These are phyloP conservation scores for Heterodera schachtii DNA, from an alignment of 1,140 invertebrate genomes.

Conservation along the genomic window DNA sequence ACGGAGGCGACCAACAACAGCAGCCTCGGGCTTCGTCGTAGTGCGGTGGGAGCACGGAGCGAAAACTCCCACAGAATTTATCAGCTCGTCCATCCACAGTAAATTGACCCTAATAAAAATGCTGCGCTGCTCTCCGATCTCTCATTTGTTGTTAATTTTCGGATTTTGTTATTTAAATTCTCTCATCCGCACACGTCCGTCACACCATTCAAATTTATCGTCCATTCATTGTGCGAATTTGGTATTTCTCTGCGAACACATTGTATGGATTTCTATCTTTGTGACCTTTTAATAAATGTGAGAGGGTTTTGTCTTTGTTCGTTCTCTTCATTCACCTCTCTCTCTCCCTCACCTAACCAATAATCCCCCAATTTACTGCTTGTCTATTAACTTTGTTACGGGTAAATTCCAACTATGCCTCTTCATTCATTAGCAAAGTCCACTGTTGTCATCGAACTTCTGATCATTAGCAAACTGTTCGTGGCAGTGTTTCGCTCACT, in stretches of 20 bases:
- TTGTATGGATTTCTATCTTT: slow-evolving; percentile 8
- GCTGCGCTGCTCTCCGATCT: slow-evolving; percentile 9
- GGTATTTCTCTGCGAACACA: not conserved
- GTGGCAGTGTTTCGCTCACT: not conserved
- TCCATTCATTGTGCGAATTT: not conserved
- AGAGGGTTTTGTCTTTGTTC: not conserved
- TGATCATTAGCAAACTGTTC: not conserved
- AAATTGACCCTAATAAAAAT: slow-evolving; percentile 5
- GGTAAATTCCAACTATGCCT: not conserved
- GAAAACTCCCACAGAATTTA: not conserved
- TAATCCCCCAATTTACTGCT: not conserved
- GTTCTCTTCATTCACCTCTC: not conserved
- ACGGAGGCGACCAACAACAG: not conserved
- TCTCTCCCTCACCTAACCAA: not conserved
- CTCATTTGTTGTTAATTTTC: slow-evolving; percentile 12
- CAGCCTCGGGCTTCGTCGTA: not conserved
- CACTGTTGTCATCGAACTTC: not conserved
- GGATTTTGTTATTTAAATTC: slow-evolving; percentile 16
- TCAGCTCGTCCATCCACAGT: not conserved
- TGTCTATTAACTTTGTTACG: not conserved
- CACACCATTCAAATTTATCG: not conserved
- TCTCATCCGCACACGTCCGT: not conserved
- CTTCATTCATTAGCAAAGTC: not conserved
- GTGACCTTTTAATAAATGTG: slow-evolving; percentile 5
- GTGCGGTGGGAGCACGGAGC: not conserved